phyloP scores from a whole-genome alignment of 2,888 invertebrate genomes.

The Hypercompe scribonia region DNA sequence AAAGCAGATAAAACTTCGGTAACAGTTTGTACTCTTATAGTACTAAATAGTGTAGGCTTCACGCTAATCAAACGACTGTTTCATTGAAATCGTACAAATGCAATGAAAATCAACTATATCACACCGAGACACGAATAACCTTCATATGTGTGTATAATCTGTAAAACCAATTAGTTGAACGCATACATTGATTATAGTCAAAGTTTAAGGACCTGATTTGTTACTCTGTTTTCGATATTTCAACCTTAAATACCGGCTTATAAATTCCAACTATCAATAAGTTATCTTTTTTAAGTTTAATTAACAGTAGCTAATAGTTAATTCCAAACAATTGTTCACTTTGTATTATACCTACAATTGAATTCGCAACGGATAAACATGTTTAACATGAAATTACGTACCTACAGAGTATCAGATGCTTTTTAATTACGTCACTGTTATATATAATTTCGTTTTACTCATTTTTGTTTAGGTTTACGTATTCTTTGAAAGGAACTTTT shows the following conservation, averaged over 20 bases:
- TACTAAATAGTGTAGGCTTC: constrained; percentile 13
- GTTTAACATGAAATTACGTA: neutral
- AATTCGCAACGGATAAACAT: neutral
- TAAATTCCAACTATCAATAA: neutral
- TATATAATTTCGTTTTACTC: neutral
- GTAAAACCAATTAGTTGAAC: neutral
- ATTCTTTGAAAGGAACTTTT: too few relatives aligned
- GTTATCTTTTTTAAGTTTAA: neutral
- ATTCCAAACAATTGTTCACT: neutral
- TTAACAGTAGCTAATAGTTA: neutral
- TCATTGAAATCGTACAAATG: constrained; percentile 14
- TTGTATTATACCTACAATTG: neutral
- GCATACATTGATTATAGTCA: neutral
- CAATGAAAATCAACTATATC: neutral
- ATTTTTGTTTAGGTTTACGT: neutral
- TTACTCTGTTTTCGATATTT: neutral
- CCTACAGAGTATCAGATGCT: neutral
- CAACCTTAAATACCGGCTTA: neutral
- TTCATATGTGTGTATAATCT: neutral
- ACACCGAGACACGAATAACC: neutral
- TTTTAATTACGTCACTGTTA: neutral
- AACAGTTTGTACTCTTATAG: neutral
- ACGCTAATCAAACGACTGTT: constrained; percentile 15
- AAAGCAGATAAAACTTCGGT: neutral
- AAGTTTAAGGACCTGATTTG: neutral